Base-by-base conservation (phyloP, 1,140 invertebrate species). In the Drosophila mojavensis region DNA sequence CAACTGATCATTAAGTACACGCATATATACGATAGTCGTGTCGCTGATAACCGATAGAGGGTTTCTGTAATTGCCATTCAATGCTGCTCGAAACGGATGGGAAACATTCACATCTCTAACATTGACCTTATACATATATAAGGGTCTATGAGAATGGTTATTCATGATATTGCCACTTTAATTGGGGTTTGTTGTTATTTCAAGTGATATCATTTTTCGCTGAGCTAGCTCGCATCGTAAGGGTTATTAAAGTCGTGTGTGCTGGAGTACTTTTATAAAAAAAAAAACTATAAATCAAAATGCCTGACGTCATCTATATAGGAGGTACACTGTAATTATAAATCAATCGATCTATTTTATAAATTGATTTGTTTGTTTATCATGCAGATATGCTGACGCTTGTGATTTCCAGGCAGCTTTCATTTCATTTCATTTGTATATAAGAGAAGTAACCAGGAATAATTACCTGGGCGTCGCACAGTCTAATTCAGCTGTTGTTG, bases 81-180 rank as follows among this genome's bases (percentile, higher is more conserved):
- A 13, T 28, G 48, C 13, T 13, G 20, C 10, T 15, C 15, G 43
- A 17, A 15, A 17, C 28, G 17, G 6, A 26, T 7, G 4, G 50
- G 50, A 17, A 48, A 11, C 9, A 4, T 51, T 24, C 20, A 11
- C 26, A 1, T n/a, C 20, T 9, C 28, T 17, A 24, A 7, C 33
- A 50, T 61, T 63, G 61, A 41, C 48, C 20, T 26, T n/a, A n/a
- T n/a, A n/a, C n/a, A n/a, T 62, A 61, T 36, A 9, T 17, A 6
- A 11, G 33, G 28, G 5, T n/a, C 2, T 17, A n/a, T 24, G 60
- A 62, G 50, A 62, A 50, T 26, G 20, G 15, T 15, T 33, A 4
- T 50, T 13, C 5, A 15, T 33, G 24, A 41, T 28, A 36, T 39
- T 41, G 17, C 60, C 60, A 39, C 47, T 51, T 51, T 2, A 39